A percentile compares a stretch with the other conserved stretches of the same genome.
These are phyloP conservation scores for Eurois occulta DNA, from an alignment of 2,888 invertebrate species.

Conservation along the genomic window DNA sequence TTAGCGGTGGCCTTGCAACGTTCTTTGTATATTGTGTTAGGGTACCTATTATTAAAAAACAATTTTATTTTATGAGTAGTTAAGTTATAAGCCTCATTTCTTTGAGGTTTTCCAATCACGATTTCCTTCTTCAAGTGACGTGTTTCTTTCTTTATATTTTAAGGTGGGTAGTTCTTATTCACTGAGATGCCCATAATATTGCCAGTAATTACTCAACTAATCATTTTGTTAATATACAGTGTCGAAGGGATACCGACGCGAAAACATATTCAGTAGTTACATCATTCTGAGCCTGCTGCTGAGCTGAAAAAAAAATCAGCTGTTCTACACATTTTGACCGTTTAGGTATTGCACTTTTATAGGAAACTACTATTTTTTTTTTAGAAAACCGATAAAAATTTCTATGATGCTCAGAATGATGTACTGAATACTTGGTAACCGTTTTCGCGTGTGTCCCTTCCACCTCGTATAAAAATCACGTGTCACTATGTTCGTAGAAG, in stretches of 20 bases:
- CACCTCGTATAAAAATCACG: no score
- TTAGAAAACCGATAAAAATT: no score
- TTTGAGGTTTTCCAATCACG: background rate
- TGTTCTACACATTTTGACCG: no score
- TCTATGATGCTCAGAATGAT: no score
- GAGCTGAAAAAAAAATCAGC: no score
- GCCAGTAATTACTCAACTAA: background rate
- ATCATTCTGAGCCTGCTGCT: no score
- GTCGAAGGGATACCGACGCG: no score
- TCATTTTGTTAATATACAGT: background rate
- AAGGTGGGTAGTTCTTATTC: background rate
- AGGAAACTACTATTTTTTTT: no score
- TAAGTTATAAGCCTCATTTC: background rate
- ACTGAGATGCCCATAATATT: background rate
- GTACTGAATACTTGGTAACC: no score
- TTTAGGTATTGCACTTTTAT: no score
- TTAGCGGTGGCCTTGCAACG: slow-evolving; percentile 6
- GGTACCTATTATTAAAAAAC: slow-evolving; percentile 2
- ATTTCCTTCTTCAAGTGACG: background rate
- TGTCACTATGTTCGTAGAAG: background rate
- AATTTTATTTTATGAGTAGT: slow-evolving; percentile 12
- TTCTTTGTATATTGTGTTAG: background rate
- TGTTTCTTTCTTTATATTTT: background rate
- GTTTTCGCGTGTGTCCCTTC: no score
- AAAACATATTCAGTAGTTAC: no score